Evolutionary conservation across 2,797 vertebrate genomes (phyloP), one percentile per base, ranked within the genome.

Genomic region (Diplodus puntazzo): DNA sequence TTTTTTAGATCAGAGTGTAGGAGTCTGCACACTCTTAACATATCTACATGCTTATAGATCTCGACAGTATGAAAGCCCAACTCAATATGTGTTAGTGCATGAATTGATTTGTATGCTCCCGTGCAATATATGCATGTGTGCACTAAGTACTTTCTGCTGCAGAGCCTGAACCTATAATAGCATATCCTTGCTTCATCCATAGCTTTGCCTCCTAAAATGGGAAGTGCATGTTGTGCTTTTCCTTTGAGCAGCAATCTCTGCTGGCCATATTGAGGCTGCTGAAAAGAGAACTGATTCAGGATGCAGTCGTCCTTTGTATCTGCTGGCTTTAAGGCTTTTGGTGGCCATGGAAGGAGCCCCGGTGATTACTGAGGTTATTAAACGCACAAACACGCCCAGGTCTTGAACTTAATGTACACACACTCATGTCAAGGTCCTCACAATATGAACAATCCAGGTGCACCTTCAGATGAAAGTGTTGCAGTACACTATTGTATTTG

Each of bases 171-270:
- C 66, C 53, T 49, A 71, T 39, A 92, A 88, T 46, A 87, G 69
- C 65, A 84, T 81, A 90, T 85, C 81, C 76, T 69, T 77, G 75
- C 68, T 74, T 87, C 76, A 73, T 80, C 55, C 82, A 74, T 67
- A 46, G 66, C 63, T 79, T 84, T 69, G 30, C 54, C n/a, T 54
- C 10, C 39, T 46, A 73, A 77, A 79, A 80, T 80, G 73, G 49
- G 60, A 88, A 90, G 80, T 72, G 87, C 77, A 52, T 81, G 69
- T 71, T 78, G 73, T 68, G 82, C 81, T 77, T 86, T 90, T 80
- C 78, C 85, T 85, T 82, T 82, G 84, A 85, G 71, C 42, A 3
- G 77, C 79, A 91, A 92, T 93, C 91, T 89, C 71, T 74, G 73
- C 76, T 48, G 84, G 85, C 84, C 87, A 92, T 55, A 88, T 79